Base-by-base conservation (phyloP, 2,113 vertebrate genomes). In the Labrus mixtus region DNA sequence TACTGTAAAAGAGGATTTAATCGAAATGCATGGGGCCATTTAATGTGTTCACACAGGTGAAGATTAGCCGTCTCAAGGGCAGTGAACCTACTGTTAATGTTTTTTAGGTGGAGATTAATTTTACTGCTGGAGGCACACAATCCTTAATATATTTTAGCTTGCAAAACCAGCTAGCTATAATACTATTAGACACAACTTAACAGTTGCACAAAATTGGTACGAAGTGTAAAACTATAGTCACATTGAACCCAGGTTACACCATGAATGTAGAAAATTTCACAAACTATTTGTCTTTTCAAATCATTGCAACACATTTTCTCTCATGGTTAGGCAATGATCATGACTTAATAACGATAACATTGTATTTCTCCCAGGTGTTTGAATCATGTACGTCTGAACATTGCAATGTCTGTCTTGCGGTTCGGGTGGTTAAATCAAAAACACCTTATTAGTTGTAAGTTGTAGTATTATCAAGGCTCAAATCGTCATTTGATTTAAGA, bases 91-190 rank as follows among this genome's bases (percentile, higher is more conserved):
- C 73, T 68, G 61, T 77, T 83, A 90, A 88, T 74, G 79, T 83
- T 85, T 86, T 56, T 62, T 37, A 85, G 82, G 33, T 9, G 68
- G 69, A 80, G 82, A 91, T 87, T 88, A 76, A 83, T 86, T 80
- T 63, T 45, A 86, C 60, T 63, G 67, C 73, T 60, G 55, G 48
- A 68, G 76, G 62, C 33, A 73, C 11, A 66, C 69, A 83, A 86
- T 75, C 76, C 68, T 37, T 23, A 74, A 81, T 69, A 79, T 75
- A 56, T 79, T 65, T 81, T 73, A 73, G 43, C 60, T 15, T 46
- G 10, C 15, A 48, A 10, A 51, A 71, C 23, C 19, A 55, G 11
- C 57, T 51, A 68, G 72, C 3, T 10, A 57, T 67, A 33, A 66
- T 25, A 68, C 4, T 20, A 22, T 53, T 25, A 63, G 33, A 66